phyloP scores from a whole-genome alignment of 2,113 vertebrate species.

The Chlorocebus sabaeus region DNA sequence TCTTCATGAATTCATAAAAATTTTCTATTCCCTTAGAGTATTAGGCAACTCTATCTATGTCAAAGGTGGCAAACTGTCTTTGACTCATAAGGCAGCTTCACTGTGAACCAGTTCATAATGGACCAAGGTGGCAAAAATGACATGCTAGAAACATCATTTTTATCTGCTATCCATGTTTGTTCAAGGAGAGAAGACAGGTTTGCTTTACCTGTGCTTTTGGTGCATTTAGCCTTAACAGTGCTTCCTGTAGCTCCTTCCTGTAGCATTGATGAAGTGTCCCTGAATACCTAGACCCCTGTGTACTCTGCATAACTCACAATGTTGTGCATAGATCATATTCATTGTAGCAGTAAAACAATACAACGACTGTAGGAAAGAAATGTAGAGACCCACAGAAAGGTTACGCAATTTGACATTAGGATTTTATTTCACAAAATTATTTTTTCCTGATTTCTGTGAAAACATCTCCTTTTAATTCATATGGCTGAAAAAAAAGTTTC shows the following conservation, averaged over 20 bases:
- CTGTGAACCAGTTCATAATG: not conserved
- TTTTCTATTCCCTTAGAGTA: not conserved
- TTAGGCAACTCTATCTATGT: rapidly evolving
- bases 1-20: not conserved
- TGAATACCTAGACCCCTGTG: rapidly evolving
- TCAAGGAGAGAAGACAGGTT: not conserved
- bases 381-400: not conserved
- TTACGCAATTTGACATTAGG: not conserved
- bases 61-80: not conserved
- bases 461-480: not conserved
- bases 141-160: not conserved
- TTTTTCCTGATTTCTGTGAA: not conserved
- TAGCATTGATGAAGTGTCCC: not conserved
- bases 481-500: not conserved
- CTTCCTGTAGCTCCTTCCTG: not conserved
- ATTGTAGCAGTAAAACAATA: not conserved
- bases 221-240: not conserved
- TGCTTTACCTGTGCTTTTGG: not conserved
- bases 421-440: not conserved
- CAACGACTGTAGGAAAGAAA: not conserved
- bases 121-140: rapidly evolving
- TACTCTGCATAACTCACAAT: not conserved
- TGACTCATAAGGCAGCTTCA: not conserved
- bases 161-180: not conserved
- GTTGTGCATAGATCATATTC: not conserved